phyloP scores from a whole-genome alignment of 1,140 invertebrate genomes.

The Drosophila ohnishii region DNA sequence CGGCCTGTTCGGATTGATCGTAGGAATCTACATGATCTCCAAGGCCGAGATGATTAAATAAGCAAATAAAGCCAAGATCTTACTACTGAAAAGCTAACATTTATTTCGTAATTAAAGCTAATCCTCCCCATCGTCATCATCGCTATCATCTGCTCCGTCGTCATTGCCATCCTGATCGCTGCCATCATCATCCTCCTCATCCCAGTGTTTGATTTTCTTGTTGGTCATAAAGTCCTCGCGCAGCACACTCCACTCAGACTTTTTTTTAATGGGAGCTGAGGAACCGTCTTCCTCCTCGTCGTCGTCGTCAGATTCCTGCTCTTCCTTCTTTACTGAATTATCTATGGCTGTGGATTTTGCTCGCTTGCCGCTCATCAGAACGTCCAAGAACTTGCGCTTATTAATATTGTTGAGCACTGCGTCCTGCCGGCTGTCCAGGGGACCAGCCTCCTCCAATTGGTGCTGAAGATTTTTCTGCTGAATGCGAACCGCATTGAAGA shows the following conservation, averaged over 20 bases:
- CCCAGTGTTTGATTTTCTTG: slow-evolving; percentile 95
- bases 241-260: slow-evolving; percentile 85
- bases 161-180: slow-evolving; percentile 27
- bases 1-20: slow-evolving; percentile 98
- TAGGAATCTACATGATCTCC: slow-evolving; percentile 96
- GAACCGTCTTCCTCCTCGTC: slow-evolving; percentile 51
- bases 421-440: slow-evolving; percentile 91
- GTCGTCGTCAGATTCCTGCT: slow-evolving; percentile 82
- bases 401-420: slow-evolving; percentile 92
- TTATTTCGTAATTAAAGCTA: slow-evolving; percentile 52
- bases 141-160: slow-evolving; percentile 24
- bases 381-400: slow-evolving; percentile 92
- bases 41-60: slow-evolving; percentile 85
- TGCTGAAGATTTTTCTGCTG: slow-evolving; percentile 91
- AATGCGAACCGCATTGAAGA: slow-evolving; percentile 94
- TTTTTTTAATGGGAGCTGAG: slow-evolving; percentile 52
- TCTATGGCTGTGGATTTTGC: slow-evolving; percentile 86
- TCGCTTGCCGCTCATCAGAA: slow-evolving; percentile 88
- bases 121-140: slow-evolving; percentile 46
- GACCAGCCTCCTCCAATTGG: slow-evolving; percentile 89
- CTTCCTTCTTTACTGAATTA: slow-evolving; percentile 83
- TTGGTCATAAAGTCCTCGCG: slow-evolving; percentile 94
- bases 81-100: slow-evolving; percentile 17
- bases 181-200: slow-evolving; percentile 87
- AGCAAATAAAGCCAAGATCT: background rate